A percentile compares a stretch with the other conserved stretches of the same genome.
phyloP scores from a whole-genome alignment of 1,140 invertebrate genomes.

The Notospermus geniculatus region DNA sequence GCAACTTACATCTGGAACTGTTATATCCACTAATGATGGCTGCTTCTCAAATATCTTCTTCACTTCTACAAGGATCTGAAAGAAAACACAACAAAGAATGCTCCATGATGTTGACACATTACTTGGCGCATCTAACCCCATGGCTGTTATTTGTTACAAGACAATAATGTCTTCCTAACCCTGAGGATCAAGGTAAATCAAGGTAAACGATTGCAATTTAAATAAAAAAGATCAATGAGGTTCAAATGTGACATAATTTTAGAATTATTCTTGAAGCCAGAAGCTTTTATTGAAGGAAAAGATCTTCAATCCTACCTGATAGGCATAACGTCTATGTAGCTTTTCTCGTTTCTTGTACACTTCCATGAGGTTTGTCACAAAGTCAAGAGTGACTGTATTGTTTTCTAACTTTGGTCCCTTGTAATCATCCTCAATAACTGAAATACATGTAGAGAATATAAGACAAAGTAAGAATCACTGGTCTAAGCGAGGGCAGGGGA shows the following conservation, averaged over 20 bases:
- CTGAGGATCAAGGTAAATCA: too few species aligned
- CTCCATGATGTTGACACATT: too few species aligned
- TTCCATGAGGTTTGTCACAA: conserved; percentile 78
- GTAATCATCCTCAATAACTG: conserved; percentile 93
- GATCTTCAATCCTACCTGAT: conserved; percentile 79
- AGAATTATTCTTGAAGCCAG: too few species aligned
- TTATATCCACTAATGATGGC: conserved; percentile 86
- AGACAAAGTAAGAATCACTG: too few species aligned
- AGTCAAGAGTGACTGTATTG: conserved; percentile 72
- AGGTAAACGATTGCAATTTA: too few species aligned
- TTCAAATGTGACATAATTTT: too few species aligned
- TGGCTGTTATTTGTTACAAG: too few species aligned
- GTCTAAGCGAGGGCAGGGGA: conserved; percentile 22
- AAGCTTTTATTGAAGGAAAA: conserved; percentile 5
- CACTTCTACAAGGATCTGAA: conserved; percentile 87
- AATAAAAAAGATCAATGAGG: too few species aligned
- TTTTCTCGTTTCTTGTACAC: conserved; percentile 90
- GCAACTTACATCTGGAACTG: conserved; percentile 69
- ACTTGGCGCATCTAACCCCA: too few species aligned
- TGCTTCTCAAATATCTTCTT: conserved; percentile 80
- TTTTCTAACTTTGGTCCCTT: conserved; percentile 85
- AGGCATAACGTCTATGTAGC: conserved; percentile 95
- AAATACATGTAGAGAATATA: conserved; percentile 15
- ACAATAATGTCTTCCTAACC: too few species aligned
- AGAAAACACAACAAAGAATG: conserved; percentile 14